phyloP scores from a whole-genome alignment of 2,888 invertebrate genomes.

The Anoplius nigerrimus region DNA sequence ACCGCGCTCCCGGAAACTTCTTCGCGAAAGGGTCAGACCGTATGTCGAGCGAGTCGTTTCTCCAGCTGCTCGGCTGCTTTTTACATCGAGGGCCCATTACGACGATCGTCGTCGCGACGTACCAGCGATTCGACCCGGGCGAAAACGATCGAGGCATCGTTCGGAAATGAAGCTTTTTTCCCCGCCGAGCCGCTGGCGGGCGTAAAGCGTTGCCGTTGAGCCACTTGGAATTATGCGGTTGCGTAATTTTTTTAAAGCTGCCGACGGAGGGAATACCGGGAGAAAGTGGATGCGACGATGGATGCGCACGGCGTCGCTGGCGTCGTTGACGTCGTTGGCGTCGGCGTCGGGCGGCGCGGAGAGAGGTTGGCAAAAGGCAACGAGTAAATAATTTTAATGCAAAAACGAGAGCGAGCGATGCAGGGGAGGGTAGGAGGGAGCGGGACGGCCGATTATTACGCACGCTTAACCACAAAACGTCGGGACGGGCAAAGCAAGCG shows the following conservation, averaged over 20 bases:
- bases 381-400: slow-evolving; percentile 32
- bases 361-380: neutral
- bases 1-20: too few species aligned
- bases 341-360: too few species aligned
- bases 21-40: too few species aligned
- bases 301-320: too few species aligned
- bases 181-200: too few species aligned
- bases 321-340: too few species aligned
- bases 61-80: too few species aligned
- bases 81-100: too few species aligned
- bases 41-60: neutral
- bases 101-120: too few species aligned
- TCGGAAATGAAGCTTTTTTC: neutral
- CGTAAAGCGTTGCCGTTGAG: neutral
- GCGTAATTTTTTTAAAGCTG: slow-evolving; percentile 13
- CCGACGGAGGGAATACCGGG: neutral
- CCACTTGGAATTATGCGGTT: slow-evolving; percentile 3
- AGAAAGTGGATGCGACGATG: neutral
- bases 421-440: slow-evolving; percentile 7
- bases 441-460: slow-evolving; percentile 45
- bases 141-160: neutral
- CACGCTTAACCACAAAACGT: slow-evolving; percentile 41
- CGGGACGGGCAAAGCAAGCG: slow-evolving; percentile 28
- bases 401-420: slow-evolving; percentile 13
- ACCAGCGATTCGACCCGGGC: neutral